These are phyloP conservation scores for Sander vitreus DNA, from an alignment of 2,113 vertebrate species.

Conservation along the genomic window DNA sequence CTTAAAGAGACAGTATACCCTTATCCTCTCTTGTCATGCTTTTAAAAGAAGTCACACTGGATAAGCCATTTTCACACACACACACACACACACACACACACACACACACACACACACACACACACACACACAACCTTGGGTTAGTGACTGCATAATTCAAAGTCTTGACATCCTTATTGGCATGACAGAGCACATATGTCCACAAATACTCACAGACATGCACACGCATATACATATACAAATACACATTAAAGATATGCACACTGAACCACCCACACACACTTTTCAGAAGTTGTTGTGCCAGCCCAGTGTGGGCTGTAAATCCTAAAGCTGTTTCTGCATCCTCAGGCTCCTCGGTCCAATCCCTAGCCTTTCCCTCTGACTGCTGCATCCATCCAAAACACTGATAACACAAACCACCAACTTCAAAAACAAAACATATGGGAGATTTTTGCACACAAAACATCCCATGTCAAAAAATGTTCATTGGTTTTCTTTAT, in stretches of 20 bases:
- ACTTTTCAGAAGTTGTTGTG: slow-evolving; percentile 6
- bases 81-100: not conserved
- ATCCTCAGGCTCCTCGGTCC: slow-evolving; percentile 26
- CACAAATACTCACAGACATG: not conserved
- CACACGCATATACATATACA: not conserved
- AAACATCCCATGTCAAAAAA: too few species aligned
- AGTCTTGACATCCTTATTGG: slow-evolving; percentile 14
- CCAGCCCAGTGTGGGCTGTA: slow-evolving; percentile 49
- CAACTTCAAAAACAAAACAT: not conserved
- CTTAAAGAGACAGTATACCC: not conserved
- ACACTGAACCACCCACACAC: slow-evolving; percentile 37
- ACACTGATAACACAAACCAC: not conserved
- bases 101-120: not conserved
- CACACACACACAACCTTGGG: too few species aligned
- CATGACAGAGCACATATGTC: not conserved
- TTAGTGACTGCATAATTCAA: not conserved
- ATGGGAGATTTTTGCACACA: too few species aligned
- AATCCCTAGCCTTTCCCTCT: slow-evolving; percentile 16
- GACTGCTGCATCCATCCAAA: slow-evolving; percentile 28
- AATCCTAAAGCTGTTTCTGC: slow-evolving; percentile 46
- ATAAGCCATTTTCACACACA: slow-evolving; percentile 9
- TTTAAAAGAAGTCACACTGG: not conserved
- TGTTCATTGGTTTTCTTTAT: too few species aligned
- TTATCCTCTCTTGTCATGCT: slow-evolving; percentile 15
- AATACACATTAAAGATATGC: slow-evolving; percentile 9